phyloP scores from a whole-genome alignment of 2,888 invertebrate species.

The Allacma fusca region DNA sequence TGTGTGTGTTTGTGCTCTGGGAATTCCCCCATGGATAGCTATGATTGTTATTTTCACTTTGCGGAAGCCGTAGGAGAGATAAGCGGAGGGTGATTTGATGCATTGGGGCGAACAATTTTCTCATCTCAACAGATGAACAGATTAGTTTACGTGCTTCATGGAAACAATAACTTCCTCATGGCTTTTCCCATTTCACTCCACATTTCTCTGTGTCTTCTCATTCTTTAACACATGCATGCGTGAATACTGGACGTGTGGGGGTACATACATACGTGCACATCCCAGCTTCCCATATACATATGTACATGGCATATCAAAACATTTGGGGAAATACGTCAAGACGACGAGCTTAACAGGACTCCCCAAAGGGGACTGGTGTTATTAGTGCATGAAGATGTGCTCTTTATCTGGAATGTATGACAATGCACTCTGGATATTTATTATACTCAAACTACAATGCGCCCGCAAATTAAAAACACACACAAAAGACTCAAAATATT shows the following conservation, averaged over 20 bases:
- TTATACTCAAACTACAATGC: no score
- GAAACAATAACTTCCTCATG: conserved; percentile 43
- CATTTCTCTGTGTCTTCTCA: conserved; percentile 7
- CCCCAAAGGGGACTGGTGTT: no score
- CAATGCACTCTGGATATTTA: no score
- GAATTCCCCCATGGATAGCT: conserved; percentile 41
- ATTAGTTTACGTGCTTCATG: conserved; percentile 44
- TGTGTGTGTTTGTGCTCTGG: neutral
- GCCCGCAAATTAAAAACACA: no score
- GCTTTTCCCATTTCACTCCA: conserved; percentile 33
- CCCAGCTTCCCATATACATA: no score
- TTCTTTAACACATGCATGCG: neutral
- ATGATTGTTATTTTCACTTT: conserved; percentile 45
- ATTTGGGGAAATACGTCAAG: no score
- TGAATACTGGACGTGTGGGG: neutral
- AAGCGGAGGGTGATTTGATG: conserved; percentile 41
- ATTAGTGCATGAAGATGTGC: no score
- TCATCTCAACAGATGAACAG: conserved; percentile 45
- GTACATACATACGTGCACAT: no score
- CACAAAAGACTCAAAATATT: no score
- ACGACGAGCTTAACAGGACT: no score
- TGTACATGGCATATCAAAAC: no score
- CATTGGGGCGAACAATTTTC: conserved; percentile 42
- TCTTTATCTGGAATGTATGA: no score
- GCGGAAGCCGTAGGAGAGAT: conserved; percentile 45